Evolutionary conservation across 2,797 vertebrate species (phyloP).

Genomic region (Dendrocincla fuliginosa): DNA sequence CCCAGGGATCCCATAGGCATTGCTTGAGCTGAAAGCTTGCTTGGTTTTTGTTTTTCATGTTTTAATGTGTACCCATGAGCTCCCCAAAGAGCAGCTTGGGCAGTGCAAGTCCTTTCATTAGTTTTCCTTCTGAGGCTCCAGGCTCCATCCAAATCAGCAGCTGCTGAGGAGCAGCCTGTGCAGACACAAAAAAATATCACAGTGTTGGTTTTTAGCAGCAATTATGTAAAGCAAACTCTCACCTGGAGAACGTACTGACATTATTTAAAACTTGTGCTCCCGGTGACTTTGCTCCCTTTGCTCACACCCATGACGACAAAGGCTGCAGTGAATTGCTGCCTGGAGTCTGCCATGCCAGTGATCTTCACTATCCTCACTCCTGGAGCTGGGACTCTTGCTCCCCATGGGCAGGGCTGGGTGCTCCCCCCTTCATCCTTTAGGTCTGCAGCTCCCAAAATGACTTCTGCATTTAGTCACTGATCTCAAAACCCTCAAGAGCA

Average conservation of each 20-base stretch:
- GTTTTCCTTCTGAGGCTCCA: background rate
- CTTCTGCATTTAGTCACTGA: fast-evolving
- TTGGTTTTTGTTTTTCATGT: background rate
- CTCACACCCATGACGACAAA: fast-evolving
- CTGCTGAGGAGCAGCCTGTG: background rate
- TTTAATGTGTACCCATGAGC: background rate
- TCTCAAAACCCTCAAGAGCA: background rate
- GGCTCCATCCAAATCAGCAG: background rate
- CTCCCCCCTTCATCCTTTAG: background rate
- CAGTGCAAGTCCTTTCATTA: background rate
- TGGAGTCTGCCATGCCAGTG: fast-evolving
- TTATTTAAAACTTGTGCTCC: background rate
- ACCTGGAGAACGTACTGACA: background rate
- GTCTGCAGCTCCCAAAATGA: background rate
- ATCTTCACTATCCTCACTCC: fast-evolving
- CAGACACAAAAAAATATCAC: background rate
- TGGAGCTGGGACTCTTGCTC: fast-evolving
- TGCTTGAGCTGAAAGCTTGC: background rate
- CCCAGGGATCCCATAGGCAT: background rate
- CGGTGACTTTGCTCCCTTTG: background rate
- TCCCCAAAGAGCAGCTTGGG: background rate
- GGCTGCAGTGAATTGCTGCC: background rate
- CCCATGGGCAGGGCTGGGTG: background rate
- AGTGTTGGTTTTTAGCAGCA: background rate
- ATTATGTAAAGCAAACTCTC: background rate